Evolutionary conservation across 2,113 vertebrate genomes (phyloP).

Genomic region (Campylorhamphus procurvoides): DNA sequence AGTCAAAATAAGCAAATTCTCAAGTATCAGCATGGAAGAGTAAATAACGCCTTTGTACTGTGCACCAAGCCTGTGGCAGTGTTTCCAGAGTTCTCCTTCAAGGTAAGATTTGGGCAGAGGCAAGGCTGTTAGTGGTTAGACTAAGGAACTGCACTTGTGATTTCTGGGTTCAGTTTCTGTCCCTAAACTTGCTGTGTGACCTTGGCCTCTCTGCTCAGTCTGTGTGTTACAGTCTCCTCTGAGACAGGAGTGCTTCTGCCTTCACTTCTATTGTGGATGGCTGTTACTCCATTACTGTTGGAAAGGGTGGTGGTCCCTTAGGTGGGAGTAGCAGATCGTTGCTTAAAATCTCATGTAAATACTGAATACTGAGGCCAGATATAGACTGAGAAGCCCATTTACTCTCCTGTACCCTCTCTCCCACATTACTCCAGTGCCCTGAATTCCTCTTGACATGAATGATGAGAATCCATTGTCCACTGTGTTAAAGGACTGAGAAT

Average conservation of each 20-base stretch:
- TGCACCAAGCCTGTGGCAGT: background rate
- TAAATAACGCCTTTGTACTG: background rate
- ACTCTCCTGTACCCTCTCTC: background rate
- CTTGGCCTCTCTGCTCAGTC: background rate
- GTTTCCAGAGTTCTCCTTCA: background rate
- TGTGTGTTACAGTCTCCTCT: background rate
- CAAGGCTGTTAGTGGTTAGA: background rate
- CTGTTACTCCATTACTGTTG: background rate
- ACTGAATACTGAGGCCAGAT: background rate
- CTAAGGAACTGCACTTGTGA: background rate
- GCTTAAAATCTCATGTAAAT: background rate
- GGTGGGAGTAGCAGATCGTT: background rate
- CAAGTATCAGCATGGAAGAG: background rate
- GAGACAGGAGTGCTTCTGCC: background rate
- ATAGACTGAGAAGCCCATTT: background rate
- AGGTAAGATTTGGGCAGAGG: background rate
- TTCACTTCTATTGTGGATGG: background rate
- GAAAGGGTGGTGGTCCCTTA: background rate
- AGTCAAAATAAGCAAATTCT: background rate
- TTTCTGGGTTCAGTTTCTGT: background rate
- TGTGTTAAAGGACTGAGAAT: slow-evolving; percentile 24
- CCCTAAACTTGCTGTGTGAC: background rate
- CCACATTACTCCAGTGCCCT: accelerated
- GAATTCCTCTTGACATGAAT: background rate
- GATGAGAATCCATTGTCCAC: background rate